Evolutionary conservation across 2,797 vertebrate species (phyloP).

Genomic region (Threskiornis aethiopicus): DNA sequence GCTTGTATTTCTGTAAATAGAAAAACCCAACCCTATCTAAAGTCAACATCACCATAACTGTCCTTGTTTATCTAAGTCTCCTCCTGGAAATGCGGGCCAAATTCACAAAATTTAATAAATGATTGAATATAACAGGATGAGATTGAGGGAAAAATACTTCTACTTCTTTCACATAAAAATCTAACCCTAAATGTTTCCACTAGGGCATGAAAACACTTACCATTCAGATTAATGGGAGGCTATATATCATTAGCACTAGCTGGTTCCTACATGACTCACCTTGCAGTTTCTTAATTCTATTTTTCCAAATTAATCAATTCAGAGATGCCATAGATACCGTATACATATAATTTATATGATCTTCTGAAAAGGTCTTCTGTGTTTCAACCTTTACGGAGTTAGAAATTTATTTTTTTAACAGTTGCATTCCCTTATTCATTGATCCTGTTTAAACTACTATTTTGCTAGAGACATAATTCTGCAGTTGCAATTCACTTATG

Average conservation of each 20-base stretch:
- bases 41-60: not conserved
- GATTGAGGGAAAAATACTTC: not conserved
- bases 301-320: not conserved
- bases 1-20: not conserved
- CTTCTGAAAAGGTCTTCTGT: not conserved
- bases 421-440: not conserved
- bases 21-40: not conserved
- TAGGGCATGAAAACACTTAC: not conserved
- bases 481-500: not conserved
- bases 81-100: not conserved
- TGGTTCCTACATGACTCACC: not conserved
- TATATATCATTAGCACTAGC: not conserved
- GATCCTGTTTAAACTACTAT: not conserved
- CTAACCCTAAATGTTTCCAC: not conserved
- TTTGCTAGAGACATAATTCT: not conserved
- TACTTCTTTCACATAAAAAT: not conserved
- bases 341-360: not conserved
- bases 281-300: not conserved
- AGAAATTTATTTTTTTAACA: not conserved
- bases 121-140: not conserved
- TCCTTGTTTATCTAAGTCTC: not conserved
- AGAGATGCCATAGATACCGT: not conserved
- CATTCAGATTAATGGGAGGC: rapidly evolving
- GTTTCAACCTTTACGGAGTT: not conserved
- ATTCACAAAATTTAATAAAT: not conserved